A percentile compares a stretch with the other conserved stretches of the same genome.
These are phyloP conservation scores for Lacanobia oleracea DNA, from an alignment of 2,888 invertebrate species.

Conservation along the genomic window DNA sequence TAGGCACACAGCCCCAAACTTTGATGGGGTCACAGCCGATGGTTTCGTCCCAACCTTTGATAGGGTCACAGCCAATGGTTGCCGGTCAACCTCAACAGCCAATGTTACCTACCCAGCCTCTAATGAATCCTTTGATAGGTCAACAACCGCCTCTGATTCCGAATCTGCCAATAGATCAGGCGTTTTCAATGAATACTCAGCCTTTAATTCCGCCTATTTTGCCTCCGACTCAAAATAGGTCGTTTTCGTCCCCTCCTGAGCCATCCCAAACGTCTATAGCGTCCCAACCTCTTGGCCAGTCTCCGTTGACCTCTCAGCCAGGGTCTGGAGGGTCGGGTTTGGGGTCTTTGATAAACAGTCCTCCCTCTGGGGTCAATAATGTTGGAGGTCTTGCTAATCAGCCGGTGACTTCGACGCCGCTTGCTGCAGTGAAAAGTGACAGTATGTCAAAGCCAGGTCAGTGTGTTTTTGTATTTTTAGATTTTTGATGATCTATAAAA, in stretches of 20 bases:
- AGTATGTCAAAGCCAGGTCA: conserved; percentile 82
- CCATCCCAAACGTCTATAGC: neutral
- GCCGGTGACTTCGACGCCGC: conserved; percentile 85
- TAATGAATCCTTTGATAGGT: conserved; percentile 21
- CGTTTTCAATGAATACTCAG: conserved; percentile 27
- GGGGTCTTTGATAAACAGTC: conserved; percentile 78
- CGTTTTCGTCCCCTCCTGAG: conserved; percentile 43
- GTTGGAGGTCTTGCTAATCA: conserved; percentile 75
- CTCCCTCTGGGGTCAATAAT: conserved; percentile 72
- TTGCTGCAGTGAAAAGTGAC: conserved; percentile 80
- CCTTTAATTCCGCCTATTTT: conserved; percentile 32
- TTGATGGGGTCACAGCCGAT: conserved; percentile 65
- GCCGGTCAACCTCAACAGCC: conserved; percentile 69
- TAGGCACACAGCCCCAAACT: conserved; percentile 66
- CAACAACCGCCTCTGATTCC: conserved; percentile 46
- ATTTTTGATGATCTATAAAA: too few species aligned
- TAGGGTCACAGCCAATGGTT: conserved; percentile 28
- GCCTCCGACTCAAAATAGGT: conserved; percentile 16
- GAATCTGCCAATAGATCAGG: conserved; percentile 41
- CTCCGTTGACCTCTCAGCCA: conserved; percentile 71
- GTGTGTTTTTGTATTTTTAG: neutral
- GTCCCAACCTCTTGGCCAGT: conserved; percentile 55
- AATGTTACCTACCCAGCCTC: conserved; percentile 67
- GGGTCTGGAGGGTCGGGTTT: conserved; percentile 72
- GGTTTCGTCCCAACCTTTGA: conserved; percentile 69